Evolutionary conservation across 2,797 vertebrate genomes (phyloP), one percentile per base, ranked within the genome.

Genomic region (Dicrostonyx torquatus): DNA sequence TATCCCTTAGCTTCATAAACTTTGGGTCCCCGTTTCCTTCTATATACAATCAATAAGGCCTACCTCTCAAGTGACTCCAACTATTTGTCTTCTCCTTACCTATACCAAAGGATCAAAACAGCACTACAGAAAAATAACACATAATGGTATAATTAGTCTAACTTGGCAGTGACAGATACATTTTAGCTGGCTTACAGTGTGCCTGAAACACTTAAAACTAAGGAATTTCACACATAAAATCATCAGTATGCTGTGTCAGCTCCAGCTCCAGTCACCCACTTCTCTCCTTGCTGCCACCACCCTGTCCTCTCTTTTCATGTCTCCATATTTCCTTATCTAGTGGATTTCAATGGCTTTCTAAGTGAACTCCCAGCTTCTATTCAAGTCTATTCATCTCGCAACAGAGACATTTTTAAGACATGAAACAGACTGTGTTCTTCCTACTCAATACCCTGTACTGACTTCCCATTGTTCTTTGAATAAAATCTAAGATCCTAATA

Each of bases 171-270:
- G 55, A 89, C 68, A 95, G 89, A 93, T 31, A 78, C 62, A 84
- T 92, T 92, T 96, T 88, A 87, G 86, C 40, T 95, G 91, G 87
- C 79, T 95, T 76, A 90, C 5, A 70, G 26, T 31, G 89, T 96
- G 64, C 92, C 78, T 90, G 48, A 94, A 95, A 92, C 64, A 58
- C 79, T 86, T 87, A 95, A 92, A 97, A 75, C 73, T 94, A 50
- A 92, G 79, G 83, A 94, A 96, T 94, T 94, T 90, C 89, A 97
- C 92, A 94, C 37, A 88, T 55, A 86, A 80, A 78, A 43, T 1
- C 37, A 0, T n/a, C 58, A 12, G 10, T 14, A 13, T 2, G 14
- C 2, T 24, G 6, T 2, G 12, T 29, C 45, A 55, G 29, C 12
- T 53, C 48, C 2, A 14, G 20, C 37, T 60, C 66, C 31, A 2